Percentiles rank a stretch among this genome's conserved stretches.
These are phyloP conservation scores for Podilymbus podiceps DNA, from an alignment of 2,113 vertebrate genomes.

Conservation along the genomic window DNA sequence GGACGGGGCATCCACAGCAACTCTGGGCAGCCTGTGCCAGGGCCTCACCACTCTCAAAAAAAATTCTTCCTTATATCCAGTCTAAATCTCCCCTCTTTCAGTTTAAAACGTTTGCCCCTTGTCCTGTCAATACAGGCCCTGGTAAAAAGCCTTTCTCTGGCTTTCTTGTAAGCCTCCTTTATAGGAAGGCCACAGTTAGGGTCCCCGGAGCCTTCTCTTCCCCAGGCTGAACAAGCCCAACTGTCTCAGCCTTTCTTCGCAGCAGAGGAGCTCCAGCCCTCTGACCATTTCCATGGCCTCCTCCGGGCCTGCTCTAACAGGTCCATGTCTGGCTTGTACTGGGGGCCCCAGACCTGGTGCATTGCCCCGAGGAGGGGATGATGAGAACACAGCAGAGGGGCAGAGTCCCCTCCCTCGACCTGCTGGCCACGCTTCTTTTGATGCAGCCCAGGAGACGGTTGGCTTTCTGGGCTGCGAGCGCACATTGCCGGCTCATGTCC, in stretches of 20 bases:
- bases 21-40: background rate
- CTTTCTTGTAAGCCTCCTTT: background rate
- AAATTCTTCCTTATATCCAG: background rate
- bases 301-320: background rate
- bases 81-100: background rate
- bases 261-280: background rate
- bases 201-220: background rate
- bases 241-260: background rate
- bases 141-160: background rate
- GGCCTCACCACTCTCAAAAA: background rate
- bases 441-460: background rate
- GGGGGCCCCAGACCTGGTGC: background rate
- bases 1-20: background rate
- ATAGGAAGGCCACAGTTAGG: fast-evolving
- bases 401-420: background rate
- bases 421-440: background rate
- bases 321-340: background rate
- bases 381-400: background rate
- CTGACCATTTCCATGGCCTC: background rate
- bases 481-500: background rate
- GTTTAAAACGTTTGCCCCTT: background rate
- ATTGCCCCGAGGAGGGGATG: background rate
- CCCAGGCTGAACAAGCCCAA: background rate
- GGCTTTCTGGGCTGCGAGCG: background rate
- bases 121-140: background rate